phyloP scores from a whole-genome alignment of 2,888 invertebrate species.

The Atrina japonica region DNA sequence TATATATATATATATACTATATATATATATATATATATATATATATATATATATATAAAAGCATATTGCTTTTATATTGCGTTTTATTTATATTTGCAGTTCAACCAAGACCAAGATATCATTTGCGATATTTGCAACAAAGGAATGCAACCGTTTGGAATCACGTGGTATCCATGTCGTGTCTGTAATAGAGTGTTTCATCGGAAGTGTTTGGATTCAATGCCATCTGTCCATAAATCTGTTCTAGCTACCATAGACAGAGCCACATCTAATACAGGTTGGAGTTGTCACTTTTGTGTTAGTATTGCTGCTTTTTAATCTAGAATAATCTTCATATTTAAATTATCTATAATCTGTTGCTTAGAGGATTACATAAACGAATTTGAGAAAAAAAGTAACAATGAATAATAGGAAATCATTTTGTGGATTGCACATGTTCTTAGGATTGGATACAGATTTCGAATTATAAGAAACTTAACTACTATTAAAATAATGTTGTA shows the following conservation, averaged over 20 bases:
- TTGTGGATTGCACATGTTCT: too few species aligned
- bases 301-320: constrained; percentile 5
- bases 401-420: too few species aligned
- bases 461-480: too few species aligned
- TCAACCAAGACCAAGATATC: constrained; percentile 18
- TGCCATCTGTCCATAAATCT: constrained; percentile 34
- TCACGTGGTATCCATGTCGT: constrained; percentile 43
- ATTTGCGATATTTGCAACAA: constrained; percentile 12
- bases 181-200: constrained; percentile 51
- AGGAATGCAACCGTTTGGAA: constrained; percentile 10
- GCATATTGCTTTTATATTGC: too few species aligned
- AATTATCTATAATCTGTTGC: too few species aligned
- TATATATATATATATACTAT: too few species aligned
- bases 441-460: too few species aligned
- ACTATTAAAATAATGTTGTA: too few species aligned
- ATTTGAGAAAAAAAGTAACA: too few species aligned
- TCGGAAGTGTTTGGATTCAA: constrained; percentile 32
- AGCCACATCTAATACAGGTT: constrained; percentile 46
- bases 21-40: too few species aligned
- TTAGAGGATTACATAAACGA: too few species aligned
- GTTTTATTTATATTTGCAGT: constrained; percentile 9
- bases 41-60: too few species aligned
- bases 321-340: neutral
- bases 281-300: constrained; percentile 55
- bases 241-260: constrained; percentile 42